phyloP scores from a whole-genome alignment of 2,888 invertebrate genomes.

The Lathronympha strigana region DNA sequence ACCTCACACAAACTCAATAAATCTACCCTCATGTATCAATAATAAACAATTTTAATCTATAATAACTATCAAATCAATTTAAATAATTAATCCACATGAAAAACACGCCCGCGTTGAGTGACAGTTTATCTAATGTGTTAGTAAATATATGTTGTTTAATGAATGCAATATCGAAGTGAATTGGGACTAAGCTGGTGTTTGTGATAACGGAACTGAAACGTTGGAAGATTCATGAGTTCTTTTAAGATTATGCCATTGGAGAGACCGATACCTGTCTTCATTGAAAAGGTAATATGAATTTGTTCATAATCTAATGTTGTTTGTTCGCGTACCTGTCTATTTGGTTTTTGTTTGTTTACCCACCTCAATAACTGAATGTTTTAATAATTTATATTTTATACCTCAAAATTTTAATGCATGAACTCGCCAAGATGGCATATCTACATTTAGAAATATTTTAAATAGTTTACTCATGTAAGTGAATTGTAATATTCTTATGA shows the following conservation, averaged over 20 bases:
- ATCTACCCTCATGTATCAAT: slow-evolving; percentile 56
- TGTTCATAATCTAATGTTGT: not conserved
- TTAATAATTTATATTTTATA: no score
- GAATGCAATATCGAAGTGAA: slow-evolving; percentile 60
- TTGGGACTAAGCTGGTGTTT: slow-evolving; percentile 52
- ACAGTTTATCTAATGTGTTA: slow-evolving; percentile 66
- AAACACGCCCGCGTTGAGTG: slow-evolving; percentile 60
- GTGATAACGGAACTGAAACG: slow-evolving; percentile 61
- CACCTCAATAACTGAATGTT: no score
- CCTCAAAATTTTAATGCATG: no score
- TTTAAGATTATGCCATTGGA: slow-evolving; percentile 75
- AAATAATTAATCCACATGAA: slow-evolving; percentile 39
- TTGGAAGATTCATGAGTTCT: slow-evolving; percentile 63
- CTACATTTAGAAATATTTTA: no score
- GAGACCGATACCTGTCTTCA: slow-evolving; percentile 73
- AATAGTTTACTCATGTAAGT: no score
- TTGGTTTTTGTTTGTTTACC: no score
- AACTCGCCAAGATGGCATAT: no score
- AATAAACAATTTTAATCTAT: slow-evolving; percentile 45
- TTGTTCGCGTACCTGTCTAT: no score
- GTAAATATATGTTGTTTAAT: slow-evolving; percentile 59
- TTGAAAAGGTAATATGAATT: slow-evolving; percentile 71
- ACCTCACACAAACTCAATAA: slow-evolving; percentile 46
- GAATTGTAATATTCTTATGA: no score
- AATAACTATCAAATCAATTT: slow-evolving; percentile 43